Evolutionary conservation across 2,113 vertebrate species (phyloP), one percentile per base, ranked within the genome.

Genomic region (Plestiodon gilberti): DNA sequence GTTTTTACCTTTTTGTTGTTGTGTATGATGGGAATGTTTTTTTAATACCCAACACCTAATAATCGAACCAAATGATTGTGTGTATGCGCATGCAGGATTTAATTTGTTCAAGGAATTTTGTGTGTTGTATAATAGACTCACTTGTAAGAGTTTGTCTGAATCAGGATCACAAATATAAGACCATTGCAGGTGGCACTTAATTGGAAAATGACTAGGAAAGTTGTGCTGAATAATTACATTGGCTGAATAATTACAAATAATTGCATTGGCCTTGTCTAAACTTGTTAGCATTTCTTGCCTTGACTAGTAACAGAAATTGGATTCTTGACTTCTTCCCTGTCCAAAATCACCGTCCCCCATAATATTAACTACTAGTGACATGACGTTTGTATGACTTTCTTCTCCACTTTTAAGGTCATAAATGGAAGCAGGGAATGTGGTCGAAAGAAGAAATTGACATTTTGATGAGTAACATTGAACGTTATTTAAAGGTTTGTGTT

Each of bases 401-500:
- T 94, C 89, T 94, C 33, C 87, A 0, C 93, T 95, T 94, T 95
- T 94, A 92, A 99, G 99, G 99, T 94, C 99, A 99, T 91, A 99
- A 98, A 90, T 99, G 99, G 99, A 99, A 99, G 79, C 99, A 99
- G 92, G 99, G 99, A 28, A 99, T 99, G 99, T 99, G 99, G 99
- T 99, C 99, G 0, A 99, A 99, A 92, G 99, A 99, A 96, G 99
- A 99, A 96, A 99, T 99, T 11, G 98, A 99, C 94, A 96, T 99
- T 90, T 97, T 99, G 92, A 99, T 99, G 97, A 98, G 94, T 94
- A 99, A 99, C 96, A 99, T 99, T 86, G 98, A 99, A 70, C 97
- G 95, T 89, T 99, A 99, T 86, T 95, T 99, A 71, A 99, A 99
- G 98, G 99, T 99, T 96, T 33, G 89, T 85, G 40, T 88, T 91